Evolutionary conservation across 2,888 invertebrate genomes (phyloP).

Genomic region (Polymixis lichenea): DNA sequence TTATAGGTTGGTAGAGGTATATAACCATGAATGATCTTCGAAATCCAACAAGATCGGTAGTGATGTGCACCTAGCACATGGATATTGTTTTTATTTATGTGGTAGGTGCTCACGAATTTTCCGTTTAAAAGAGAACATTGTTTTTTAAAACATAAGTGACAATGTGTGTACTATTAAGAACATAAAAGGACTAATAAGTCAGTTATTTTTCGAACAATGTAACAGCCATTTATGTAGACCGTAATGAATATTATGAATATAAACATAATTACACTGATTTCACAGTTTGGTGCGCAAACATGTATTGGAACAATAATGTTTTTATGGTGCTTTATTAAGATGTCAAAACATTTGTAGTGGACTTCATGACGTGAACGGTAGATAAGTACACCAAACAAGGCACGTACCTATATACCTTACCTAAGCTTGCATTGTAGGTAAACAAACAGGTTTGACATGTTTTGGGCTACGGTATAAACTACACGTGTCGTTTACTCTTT

Average conservation of each 20-base stretch:
- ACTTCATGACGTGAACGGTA: conserved; percentile 3
- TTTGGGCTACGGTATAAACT: background rate
- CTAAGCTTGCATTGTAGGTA: background rate
- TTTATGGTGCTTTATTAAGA: conserved; percentile 23
- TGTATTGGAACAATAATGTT: conserved; percentile 29
- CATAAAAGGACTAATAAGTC: background rate
- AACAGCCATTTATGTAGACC: conserved; percentile 1
- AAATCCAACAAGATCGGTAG: background rate
- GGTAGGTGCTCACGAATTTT: background rate
- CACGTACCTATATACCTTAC: background rate
- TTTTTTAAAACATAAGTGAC: background rate
- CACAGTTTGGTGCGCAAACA: conserved; percentile 42
- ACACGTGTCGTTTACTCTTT: background rate
- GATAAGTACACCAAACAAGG: background rate
- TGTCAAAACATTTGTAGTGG: conserved; percentile 39
- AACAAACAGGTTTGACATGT: conserved; percentile 41
- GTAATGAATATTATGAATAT: conserved; percentile 43
- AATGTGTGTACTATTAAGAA: background rate
- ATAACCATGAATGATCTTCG: background rate
- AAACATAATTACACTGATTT: conserved; percentile 45
- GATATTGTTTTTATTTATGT: no score
- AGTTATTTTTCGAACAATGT: conserved; percentile 19
- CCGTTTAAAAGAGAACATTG: background rate
- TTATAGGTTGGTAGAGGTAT: background rate
- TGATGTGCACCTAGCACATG: no score